Conservation (phyloP, 2,888 invertebrate genomes). For the Podotricha telesiphe region DNA sequence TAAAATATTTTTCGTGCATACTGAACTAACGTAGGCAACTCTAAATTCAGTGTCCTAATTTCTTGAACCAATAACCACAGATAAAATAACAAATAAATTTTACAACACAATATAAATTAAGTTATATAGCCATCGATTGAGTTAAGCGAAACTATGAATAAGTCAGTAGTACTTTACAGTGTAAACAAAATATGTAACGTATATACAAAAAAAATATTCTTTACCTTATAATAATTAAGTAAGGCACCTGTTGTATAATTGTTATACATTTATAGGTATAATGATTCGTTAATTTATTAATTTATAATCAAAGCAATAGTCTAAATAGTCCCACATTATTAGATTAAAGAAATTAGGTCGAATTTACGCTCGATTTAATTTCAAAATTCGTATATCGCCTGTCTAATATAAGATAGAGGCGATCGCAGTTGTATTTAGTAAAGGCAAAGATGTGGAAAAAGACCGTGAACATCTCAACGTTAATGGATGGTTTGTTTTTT, state of each 20-base stretch:
- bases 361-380: constrained; percentile 52
- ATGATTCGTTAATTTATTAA: no score
- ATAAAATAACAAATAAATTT: constrained; percentile 11
- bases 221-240: background rate
- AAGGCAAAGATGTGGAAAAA: constrained; percentile 67
- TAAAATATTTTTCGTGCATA: background rate
- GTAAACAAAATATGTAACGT: background rate
- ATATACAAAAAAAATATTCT: no score
- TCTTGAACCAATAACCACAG: background rate
- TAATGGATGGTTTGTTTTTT: constrained; percentile 69
- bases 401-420: constrained; percentile 57
- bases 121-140: background rate
- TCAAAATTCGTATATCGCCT: constrained; percentile 58
- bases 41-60: background rate
- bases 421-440: constrained; percentile 65
- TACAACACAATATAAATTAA: background rate
- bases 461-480: constrained; percentile 61
- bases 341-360: constrained; percentile 47
- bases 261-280: background rate
- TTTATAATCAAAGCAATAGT: background rate
- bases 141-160: background rate
- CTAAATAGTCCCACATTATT: background rate
- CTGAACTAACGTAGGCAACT: no score
- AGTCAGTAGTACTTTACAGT: background rate
- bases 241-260: background rate